Evolutionary conservation across 2,113 vertebrate species (phyloP).

Genomic region (Istiophorus platypterus): DNA sequence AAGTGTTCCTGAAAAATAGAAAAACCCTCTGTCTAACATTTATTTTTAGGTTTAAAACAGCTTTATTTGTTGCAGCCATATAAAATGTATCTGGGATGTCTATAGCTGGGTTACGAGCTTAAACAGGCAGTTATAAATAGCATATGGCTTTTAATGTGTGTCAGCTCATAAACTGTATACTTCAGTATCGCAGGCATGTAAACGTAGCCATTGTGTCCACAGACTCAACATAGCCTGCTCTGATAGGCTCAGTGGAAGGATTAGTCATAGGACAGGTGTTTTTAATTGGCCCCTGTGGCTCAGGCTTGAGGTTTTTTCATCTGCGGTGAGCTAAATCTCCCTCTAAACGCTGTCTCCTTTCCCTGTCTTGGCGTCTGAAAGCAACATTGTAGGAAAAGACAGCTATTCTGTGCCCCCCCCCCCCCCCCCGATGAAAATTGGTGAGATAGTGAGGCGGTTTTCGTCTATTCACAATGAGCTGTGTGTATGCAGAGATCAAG

Average conservation of each 20-base stretch:
- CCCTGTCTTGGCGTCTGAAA: constrained; percentile 5
- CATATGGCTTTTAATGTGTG: constrained; percentile 8
- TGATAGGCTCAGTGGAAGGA: constrained; percentile 33
- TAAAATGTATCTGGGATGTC: neutral
- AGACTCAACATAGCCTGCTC: neutral
- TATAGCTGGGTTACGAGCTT: neutral
- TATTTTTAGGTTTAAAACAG: neutral
- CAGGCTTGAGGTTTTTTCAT: constrained; percentile 31
- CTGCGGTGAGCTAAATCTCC: constrained; percentile 27
- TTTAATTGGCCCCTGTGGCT: constrained; percentile 55
- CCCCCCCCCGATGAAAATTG: constrained; percentile 12
- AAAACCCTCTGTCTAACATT: neutral
- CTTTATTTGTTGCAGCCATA: neutral
- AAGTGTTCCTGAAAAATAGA: neutral
- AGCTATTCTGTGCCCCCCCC: neutral
- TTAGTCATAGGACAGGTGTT: constrained; percentile 68
- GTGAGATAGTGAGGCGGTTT: neutral
- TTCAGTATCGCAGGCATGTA: neutral
- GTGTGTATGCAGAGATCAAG: constrained; percentile 6
- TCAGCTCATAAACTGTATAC: constrained; percentile 25
- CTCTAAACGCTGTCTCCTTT: constrained; percentile 9
- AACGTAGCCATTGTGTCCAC: constrained; percentile 5
- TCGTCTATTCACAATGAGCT: constrained; percentile 2
- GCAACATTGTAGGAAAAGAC: neutral
- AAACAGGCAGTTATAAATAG: constrained; percentile 18